These are phyloP conservation scores for Brevimyrus niger DNA, from an alignment of 2,113 vertebrate genomes.

Conservation along the genomic window DNA sequence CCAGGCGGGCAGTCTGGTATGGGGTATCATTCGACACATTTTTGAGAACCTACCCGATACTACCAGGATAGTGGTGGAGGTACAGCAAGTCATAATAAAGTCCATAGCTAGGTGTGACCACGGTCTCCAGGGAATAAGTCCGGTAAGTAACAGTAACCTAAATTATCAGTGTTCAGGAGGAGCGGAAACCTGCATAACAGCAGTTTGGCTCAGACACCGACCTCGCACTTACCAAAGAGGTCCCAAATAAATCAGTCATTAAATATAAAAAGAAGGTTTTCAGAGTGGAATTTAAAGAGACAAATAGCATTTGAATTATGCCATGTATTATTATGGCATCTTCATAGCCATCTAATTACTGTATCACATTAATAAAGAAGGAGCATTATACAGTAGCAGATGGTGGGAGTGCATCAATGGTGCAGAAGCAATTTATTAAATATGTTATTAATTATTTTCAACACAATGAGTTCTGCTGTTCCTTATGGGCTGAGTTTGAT, in stretches of 20 bases:
- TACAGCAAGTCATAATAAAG: background rate
- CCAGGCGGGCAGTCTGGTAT: background rate
- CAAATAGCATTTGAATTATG: constrained; percentile 60
- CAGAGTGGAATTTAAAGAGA: constrained; percentile 62
- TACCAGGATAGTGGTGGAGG: background rate
- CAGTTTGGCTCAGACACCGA: background rate
- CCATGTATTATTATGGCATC: constrained; percentile 63
- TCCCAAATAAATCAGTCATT: constrained; percentile 45
- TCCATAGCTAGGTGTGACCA: background rate
- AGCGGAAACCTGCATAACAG: background rate
- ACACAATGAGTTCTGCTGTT: constrained; percentile 58
- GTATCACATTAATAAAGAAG: constrained; percentile 62
- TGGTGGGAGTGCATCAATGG: constrained; percentile 58
- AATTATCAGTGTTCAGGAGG: background rate
- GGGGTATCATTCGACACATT: background rate
- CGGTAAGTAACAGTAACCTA: background rate
- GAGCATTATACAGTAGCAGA: constrained; percentile 60
- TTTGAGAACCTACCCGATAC: background rate
- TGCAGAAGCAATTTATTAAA: constrained; percentile 72
- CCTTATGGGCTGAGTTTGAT: constrained; percentile 47
- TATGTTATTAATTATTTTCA: constrained; percentile 70
- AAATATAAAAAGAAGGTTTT: constrained; percentile 28
- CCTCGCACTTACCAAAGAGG: constrained; percentile 25
- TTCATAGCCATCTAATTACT: constrained; percentile 57
- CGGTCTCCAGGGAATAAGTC: background rate